phyloP scores from a whole-genome alignment of 2,797 vertebrate genomes.

The Tolypeutes matacus region DNA sequence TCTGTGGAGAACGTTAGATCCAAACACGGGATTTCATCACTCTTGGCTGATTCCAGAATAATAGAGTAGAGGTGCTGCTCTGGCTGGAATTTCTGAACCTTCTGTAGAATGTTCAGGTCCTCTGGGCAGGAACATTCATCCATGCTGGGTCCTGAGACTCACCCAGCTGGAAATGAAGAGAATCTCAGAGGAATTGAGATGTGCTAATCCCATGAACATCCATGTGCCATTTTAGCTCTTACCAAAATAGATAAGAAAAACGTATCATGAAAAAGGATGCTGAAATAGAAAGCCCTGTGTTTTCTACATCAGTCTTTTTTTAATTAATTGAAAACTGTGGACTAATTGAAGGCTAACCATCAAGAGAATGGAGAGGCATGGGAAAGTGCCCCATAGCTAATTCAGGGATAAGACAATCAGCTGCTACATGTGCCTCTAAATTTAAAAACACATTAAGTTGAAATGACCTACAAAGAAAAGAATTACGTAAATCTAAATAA shows the following conservation, averaged over 20 bases:
- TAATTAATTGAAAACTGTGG: background rate
- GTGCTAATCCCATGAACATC: background rate
- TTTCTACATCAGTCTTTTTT: background rate
- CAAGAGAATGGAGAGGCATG: background rate
- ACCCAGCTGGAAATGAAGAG: background rate
- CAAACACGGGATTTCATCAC: background rate
- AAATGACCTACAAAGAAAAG: background rate
- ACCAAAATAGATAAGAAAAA: background rate
- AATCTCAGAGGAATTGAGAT: background rate
- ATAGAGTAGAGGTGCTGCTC: background rate
- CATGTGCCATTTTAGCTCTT: background rate
- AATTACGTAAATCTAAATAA: background rate
- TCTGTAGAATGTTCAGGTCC: background rate
- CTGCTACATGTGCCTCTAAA: background rate
- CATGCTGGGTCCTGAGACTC: background rate
- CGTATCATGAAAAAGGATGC: background rate
- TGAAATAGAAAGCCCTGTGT: background rate
- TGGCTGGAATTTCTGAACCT: background rate
- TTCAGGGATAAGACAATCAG: background rate
- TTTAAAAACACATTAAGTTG: background rate
- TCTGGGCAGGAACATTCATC: background rate
- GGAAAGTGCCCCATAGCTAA: background rate
- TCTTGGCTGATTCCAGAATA: background rate
- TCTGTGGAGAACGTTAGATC: conserved; percentile 9
- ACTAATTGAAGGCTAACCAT: background rate